These are phyloP conservation scores for Poeciliopsis paucimaculata DNA, from an alignment of 2,797 vertebrate genomes.

Conservation along the genomic window DNA sequence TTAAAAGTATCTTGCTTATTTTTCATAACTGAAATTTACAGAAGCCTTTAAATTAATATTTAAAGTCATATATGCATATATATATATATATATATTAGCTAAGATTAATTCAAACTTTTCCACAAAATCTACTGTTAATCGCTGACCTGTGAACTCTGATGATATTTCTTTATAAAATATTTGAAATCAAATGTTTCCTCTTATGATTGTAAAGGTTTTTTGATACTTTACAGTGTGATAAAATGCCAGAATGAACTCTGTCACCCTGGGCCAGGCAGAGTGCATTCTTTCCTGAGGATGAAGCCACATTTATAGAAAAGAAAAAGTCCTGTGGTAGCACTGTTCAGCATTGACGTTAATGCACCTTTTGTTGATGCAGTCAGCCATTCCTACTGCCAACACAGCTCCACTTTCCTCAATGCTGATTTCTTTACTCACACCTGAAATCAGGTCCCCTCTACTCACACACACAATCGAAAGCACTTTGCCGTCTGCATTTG, in stretches of 20 bases:
- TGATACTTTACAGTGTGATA: constrained; percentile 26
- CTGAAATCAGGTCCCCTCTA: constrained; percentile 88
- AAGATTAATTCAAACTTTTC: neutral
- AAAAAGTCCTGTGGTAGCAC: constrained; percentile 70
- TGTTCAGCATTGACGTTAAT: constrained; percentile 76
- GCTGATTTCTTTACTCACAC: constrained; percentile 67
- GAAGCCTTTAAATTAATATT: neutral
- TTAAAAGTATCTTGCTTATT: neutral
- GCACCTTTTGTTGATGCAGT: constrained; percentile 75
- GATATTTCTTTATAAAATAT: neutral
- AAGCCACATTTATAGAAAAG: constrained; percentile 51
- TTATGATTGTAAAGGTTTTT: neutral
- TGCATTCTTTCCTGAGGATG: constrained; percentile 58
- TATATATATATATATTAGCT: neutral
- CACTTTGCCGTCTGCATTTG: constrained; percentile 87
- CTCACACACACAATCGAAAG: constrained; percentile 94
- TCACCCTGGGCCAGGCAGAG: constrained; percentile 58
- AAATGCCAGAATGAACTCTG: constrained; percentile 52
- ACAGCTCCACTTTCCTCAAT: constrained; percentile 52
- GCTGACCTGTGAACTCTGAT: neutral
- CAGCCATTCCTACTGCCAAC: constrained; percentile 57
- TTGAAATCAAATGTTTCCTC: neutral
- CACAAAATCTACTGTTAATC: constrained; percentile 19
- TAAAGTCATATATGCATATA: no score
- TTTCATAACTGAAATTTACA: neutral